Evolutionary conservation across 2,113 vertebrate species (phyloP), one percentile per base, ranked within the genome.

Genomic region (Glaucidium brasilianum): DNA sequence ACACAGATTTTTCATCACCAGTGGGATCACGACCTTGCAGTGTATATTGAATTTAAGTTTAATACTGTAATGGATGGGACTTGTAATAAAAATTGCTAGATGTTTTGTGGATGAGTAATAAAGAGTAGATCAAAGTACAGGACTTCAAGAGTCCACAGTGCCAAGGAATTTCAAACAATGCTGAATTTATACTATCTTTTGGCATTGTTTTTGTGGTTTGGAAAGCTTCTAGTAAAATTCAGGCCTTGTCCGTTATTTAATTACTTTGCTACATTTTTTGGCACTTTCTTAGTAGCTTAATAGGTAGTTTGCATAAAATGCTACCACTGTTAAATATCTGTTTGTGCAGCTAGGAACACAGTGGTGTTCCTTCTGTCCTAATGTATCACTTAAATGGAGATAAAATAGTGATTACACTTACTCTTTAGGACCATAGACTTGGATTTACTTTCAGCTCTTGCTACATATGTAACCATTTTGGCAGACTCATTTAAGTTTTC

Each of bases 321-420:
- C 89, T 91, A 82, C 49, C 69, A 37, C 66, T 87, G 80, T 96
- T 96, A 95, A 96, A 85, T 96, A 88, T 85, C 86, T 95, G 88
- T 96, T 97, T 96, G 79, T 60, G 69, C 66, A 88, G 90, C 72
- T 71, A 87, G 91, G 73, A 95, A 50, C 18, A 27, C 45, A 39
- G 91, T 41, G 71, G 68, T 93, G 90, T 88, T 94, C 92, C 82
- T 87, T 60, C 95, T 96, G 86, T 94, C 95, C 92, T 90, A 88
- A 97, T 97, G 86, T 20, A 97, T 97, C 96, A 95, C 85, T 88
- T 93, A 96, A 97, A 97, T 97, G 83, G 94, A 96, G 94, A 96
- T 96, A 95, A 97, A 97, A 92, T 88, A 96, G 94, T 90, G 94
- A 95, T 96, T 97, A 94, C 35, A 5, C 76, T 96, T 96, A 93